A percentile compares a stretch with the other conserved stretches of the same genome.
These are phyloP conservation scores for Microcebus tavaratra DNA, from an alignment of 2,113 vertebrate species.

Conservation along the genomic window DNA sequence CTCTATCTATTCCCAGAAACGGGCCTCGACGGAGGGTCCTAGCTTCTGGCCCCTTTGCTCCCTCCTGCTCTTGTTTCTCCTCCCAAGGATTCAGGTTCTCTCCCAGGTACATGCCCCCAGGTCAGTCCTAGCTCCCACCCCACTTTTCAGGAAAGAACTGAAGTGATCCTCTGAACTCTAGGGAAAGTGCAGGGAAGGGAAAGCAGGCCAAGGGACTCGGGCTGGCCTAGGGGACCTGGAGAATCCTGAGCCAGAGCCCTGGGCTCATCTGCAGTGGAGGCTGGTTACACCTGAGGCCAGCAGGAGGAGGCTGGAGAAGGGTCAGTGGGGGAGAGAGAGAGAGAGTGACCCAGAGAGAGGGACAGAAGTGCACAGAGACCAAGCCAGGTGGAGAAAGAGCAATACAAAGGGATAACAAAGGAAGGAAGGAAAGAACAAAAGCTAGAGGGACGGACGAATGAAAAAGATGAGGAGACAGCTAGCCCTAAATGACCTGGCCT, in stretches of 20 bases:
- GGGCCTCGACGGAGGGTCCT: not conserved
- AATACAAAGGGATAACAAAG: not conserved
- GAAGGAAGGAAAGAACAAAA: not conserved
- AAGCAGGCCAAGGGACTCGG: not conserved
- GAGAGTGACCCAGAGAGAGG: not conserved
- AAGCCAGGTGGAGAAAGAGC: not conserved
- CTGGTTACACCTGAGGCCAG: not conserved
- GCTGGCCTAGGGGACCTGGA: not conserved
- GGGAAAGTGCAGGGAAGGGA: not conserved
- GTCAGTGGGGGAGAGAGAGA: not conserved
- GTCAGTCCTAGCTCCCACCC: not conserved
- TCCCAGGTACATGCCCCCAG: not conserved
- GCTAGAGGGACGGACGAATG: not conserved
- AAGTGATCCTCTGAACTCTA: not conserved
- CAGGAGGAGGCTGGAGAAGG: not conserved
- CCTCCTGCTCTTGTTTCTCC: not conserved
- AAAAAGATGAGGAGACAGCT: not conserved
- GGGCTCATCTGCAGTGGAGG: fast-evolving
- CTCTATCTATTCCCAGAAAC: not conserved
- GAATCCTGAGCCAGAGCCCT: not conserved
- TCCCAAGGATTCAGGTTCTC: not conserved
- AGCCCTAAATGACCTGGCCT: not conserved
- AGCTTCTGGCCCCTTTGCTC: not conserved
- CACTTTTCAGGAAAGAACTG: not conserved
- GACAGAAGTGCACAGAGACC: not conserved